phyloP scores from a whole-genome alignment of 2,797 vertebrate species.

The Rhynchonycteris naso region DNA sequence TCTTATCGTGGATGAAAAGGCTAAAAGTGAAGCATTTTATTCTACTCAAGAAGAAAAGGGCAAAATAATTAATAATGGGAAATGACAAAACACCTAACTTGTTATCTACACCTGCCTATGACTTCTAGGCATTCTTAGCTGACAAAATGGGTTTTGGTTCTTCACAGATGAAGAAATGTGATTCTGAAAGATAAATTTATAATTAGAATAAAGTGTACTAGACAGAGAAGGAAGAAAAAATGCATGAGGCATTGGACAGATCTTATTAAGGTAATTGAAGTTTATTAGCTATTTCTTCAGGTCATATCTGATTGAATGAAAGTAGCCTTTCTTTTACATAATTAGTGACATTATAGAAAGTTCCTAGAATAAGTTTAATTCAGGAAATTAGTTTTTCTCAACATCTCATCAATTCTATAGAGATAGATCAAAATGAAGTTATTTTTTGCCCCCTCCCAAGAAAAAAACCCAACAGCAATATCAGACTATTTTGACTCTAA shows the following conservation, averaged over 20 bases:
- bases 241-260: neutral
- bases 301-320: neutral
- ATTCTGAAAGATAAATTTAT: slow-evolving; percentile 13
- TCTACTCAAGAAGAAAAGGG: slow-evolving; percentile 58
- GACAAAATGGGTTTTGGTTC: slow-evolving; percentile 48
- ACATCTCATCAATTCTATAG: neutral
- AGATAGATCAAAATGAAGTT: neutral
- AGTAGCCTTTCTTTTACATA: neutral
- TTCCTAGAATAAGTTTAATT: neutral
- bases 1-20: neutral
- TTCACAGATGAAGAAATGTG: neutral
- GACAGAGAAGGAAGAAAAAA: neutral
- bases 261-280: neutral
- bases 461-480: neutral
- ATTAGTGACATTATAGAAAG: neutral
- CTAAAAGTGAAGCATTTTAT: slow-evolving; percentile 44
- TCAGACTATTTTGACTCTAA: neutral
- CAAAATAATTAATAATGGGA: slow-evolving; percentile 69
- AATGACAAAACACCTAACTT: slow-evolving; percentile 58
- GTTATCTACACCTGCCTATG: slow-evolving; percentile 43
- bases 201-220: slow-evolving; percentile 18
- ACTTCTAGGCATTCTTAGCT: slow-evolving; percentile 52
- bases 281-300: neutral
- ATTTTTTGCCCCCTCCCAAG: neutral
- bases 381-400: neutral